Conservation (phyloP, 2,888 invertebrate species). For the Lasioglossum villosulum region DNA sequence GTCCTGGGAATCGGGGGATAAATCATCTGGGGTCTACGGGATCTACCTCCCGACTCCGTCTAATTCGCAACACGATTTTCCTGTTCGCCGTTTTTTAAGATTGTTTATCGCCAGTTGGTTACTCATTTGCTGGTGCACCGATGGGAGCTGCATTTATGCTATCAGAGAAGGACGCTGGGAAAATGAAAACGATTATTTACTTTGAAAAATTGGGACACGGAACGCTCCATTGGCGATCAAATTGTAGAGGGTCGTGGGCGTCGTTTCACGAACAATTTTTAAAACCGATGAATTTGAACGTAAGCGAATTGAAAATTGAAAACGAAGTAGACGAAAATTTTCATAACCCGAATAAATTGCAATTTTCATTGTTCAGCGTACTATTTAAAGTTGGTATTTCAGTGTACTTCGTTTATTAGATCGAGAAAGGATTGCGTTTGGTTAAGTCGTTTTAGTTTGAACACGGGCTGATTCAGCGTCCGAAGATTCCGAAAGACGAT, state of each 20-base stretch:
- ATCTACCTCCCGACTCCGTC: not conserved
- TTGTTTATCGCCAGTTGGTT: not conserved
- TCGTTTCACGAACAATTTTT: not conserved
- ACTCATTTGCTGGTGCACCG: not conserved
- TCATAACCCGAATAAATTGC: no score
- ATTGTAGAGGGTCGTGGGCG: not conserved
- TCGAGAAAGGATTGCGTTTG: not conserved
- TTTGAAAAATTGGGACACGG: not conserved
- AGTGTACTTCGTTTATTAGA: not conserved
- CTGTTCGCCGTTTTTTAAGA: not conserved
- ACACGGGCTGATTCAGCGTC: not conserved
- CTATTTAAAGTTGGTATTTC: no score
- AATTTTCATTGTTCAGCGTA: no score
- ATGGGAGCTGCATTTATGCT: not conserved
- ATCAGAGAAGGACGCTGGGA: not conserved
- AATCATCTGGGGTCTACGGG: not conserved
- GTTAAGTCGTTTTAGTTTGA: not conserved
- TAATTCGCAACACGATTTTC: not conserved
- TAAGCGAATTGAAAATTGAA: no score
- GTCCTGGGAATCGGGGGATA: conserved; percentile 1
- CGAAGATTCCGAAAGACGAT: not conserved
- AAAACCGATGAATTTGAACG: no score
- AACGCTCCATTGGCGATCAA: not conserved
- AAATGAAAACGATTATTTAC: conserved; percentile 5
- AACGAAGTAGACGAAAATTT: no score